A percentile compares a stretch with the other conserved stretches of the same genome.
Conservation (phyloP, 1,140 invertebrate species). For the Drosophila subobscura region DNA sequence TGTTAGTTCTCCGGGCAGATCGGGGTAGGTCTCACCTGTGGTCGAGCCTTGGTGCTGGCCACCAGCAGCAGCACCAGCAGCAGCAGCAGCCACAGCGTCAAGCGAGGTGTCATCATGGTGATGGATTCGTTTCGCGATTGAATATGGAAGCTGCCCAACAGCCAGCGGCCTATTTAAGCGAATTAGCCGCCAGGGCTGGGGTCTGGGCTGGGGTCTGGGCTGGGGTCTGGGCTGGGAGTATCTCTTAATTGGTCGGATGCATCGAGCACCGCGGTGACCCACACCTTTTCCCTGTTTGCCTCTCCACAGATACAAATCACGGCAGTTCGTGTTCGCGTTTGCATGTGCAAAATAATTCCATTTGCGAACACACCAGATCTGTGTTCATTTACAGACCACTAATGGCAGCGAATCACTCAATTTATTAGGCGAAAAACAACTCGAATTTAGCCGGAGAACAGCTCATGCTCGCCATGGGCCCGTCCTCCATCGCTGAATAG, state of each 20-base stretch:
- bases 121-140: not conserved
- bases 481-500: slow-evolving; percentile 33
- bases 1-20: not conserved
- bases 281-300: no score
- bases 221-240: no score
- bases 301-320: no score
- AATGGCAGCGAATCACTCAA: no score
- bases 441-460: not conserved
- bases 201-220: no score
- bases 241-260: no score
- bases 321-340: no score
- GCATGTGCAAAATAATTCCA: no score
- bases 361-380: no score
- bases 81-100: slow-evolving; percentile 1
- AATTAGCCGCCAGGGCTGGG: no score
- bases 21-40: slow-evolving; percentile 21
- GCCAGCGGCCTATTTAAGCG: not conserved
- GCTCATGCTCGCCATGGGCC: slow-evolving; percentile 18
- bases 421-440: not conserved
- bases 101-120: slow-evolving; percentile 8
- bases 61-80: not conserved
- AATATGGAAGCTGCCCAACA: not conserved
- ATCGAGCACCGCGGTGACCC: no score
- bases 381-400: no score
- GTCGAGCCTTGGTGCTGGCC: slow-evolving; percentile 1